phyloP scores from a whole-genome alignment of 2,797 vertebrate genomes.

The Myotis daubentonii region DNA sequence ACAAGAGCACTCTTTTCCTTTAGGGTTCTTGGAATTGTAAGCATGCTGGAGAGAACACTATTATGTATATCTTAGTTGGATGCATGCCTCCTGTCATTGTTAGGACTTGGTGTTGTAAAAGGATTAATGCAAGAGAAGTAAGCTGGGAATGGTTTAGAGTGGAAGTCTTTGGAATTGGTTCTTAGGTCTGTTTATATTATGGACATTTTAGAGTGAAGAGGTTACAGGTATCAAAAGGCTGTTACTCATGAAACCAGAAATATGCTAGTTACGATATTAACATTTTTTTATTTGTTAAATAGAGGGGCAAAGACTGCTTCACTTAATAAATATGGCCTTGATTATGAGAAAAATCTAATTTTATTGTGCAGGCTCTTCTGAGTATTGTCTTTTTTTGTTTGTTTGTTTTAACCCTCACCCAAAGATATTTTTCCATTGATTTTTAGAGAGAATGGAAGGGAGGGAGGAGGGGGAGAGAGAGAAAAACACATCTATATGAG shows the following conservation, averaged over 20 bases:
- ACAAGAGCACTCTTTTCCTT: constrained; percentile 2
- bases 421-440: too few relatives aligned
- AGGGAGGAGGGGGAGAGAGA: too few relatives aligned
- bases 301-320: background rate
- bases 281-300: constrained; percentile 24
- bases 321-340: constrained; percentile 11
- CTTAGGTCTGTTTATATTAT: constrained; percentile 22
- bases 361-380: background rate
- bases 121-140: constrained; percentile 22
- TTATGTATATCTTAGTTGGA: background rate
- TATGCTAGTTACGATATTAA: constrained; percentile 5
- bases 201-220: constrained; percentile 1
- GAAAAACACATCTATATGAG: too few relatives aligned
- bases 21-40: constrained; percentile 54
- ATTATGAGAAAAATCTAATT: constrained; percentile 40
- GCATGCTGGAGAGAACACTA: constrained; percentile 5
- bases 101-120: background rate
- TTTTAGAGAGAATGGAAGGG: too few relatives aligned
- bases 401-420: too few relatives aligned
- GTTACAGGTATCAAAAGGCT: constrained; percentile 30
- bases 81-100: background rate
- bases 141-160: constrained; percentile 30
- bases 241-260: background rate
- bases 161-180: constrained; percentile 9
- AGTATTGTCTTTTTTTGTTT: background rate